Evolutionary conservation across 1,140 invertebrate species (phyloP).

Genomic region (Macrobrachium rosenbergii): DNA sequence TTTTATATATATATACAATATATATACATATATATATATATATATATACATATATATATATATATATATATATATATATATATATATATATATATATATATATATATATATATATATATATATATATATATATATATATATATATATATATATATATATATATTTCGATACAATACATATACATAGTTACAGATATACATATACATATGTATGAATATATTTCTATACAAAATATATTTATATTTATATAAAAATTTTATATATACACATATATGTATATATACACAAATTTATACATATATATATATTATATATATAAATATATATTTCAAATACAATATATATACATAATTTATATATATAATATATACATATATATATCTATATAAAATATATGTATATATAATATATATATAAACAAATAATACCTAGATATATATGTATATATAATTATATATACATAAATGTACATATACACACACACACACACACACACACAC

Average conservation of each 20-base stretch:
- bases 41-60: neutral
- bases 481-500: neutral
- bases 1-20: neutral
- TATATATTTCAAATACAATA: neutral
- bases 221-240: neutral
- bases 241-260: too few species aligned
- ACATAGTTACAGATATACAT: slow-evolving; percentile 11
- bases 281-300: neutral
- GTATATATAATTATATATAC: neutral
- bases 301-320: slow-evolving; percentile 13
- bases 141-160: neutral
- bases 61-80: neutral
- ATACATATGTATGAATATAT: neutral
- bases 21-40: neutral
- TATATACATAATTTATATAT: slow-evolving; percentile 24
- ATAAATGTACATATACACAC: neutral
- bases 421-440: neutral
- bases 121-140: slow-evolving; percentile 13
- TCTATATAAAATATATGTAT: neutral
- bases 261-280: neutral
- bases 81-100: neutral
- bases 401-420: too few species aligned
- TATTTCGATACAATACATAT: neutral
- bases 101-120: neutral
- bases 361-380: neutral